phyloP scores from a whole-genome alignment of 2,797 vertebrate species.

The Pempheris klunzingeri region DNA sequence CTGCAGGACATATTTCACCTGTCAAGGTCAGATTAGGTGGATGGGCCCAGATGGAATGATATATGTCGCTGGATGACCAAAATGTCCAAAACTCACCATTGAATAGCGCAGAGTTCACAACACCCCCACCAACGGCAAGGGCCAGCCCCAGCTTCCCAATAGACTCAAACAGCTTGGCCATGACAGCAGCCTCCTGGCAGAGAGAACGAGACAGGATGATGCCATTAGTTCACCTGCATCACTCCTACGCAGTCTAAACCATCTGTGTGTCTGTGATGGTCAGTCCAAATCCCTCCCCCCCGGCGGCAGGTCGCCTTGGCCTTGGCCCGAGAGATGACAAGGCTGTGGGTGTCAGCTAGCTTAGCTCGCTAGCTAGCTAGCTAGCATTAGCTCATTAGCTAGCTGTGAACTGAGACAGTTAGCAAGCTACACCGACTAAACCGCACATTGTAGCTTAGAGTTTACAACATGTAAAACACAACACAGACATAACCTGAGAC shows the following conservation, averaged over 20 bases:
- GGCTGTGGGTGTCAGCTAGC: conserved; percentile 54
- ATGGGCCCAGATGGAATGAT: not conserved
- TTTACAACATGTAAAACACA: accelerated
- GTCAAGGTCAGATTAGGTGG: not conserved
- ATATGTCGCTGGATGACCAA: not conserved
- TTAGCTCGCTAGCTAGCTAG: conserved; percentile 36
- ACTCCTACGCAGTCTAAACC: not conserved
- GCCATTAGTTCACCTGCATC: not conserved
- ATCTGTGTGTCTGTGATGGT: not conserved
- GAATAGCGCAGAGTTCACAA: conserved; percentile 96
- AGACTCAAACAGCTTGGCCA: conserved; percentile 93
- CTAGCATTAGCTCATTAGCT: conserved; percentile 35
- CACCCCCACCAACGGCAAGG: conserved; percentile 91
- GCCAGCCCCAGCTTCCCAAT: conserved; percentile 96
- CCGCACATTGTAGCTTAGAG: accelerated
- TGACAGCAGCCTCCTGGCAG: conserved; percentile 63
- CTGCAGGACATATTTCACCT: not conserved
- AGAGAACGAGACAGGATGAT: not conserved
- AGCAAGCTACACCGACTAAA: not conserved
- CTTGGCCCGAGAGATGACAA: conserved; percentile 57
- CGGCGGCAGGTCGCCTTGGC: conserved; percentile 44
- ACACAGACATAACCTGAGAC: accelerated
- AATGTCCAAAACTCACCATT: conserved; percentile 88
- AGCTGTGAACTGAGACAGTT: not conserved
- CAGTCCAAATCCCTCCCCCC: conserved; percentile 4